These are phyloP conservation scores for Nothobranchius furzeri DNA, from an alignment of 2,113 vertebrate genomes.

Conservation along the genomic window DNA sequence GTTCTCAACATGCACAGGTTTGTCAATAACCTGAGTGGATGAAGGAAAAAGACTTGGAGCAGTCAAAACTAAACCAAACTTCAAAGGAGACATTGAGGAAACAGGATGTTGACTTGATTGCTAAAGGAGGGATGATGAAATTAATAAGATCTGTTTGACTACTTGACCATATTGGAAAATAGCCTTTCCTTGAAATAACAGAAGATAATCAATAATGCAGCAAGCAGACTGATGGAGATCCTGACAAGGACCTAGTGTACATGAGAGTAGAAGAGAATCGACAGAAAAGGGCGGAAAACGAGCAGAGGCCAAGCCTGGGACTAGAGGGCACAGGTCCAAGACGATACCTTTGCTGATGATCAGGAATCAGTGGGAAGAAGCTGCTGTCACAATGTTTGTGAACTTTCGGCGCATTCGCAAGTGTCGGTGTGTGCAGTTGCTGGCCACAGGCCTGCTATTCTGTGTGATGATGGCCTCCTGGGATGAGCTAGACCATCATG, in stretches of 20 bases:
- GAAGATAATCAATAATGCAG: constrained; percentile 3
- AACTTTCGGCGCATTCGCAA: constrained; percentile 84
- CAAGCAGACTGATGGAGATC: background rate
- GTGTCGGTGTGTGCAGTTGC: constrained; percentile 83
- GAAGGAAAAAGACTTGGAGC: background rate
- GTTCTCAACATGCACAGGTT: background rate
- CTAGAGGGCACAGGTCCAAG: background rate
- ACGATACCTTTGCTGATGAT: background rate
- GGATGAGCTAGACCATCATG: constrained; percentile 80
- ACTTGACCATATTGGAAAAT: constrained; percentile 31
- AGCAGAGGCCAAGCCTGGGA: background rate
- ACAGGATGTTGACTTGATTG: background rate
- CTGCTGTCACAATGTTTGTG: constrained; percentile 76
- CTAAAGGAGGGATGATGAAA: background rate
- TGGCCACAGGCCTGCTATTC: constrained; percentile 83
- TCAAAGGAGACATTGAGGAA: background rate
- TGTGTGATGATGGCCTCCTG: constrained; percentile 85
- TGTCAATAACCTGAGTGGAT: background rate
- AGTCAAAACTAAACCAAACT: background rate
- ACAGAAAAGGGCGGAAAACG: background rate
- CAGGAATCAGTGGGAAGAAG: background rate
- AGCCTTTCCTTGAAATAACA: background rate
- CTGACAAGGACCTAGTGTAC: constrained; percentile 33
- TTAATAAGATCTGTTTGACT: background rate
- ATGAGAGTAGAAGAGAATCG: constrained; percentile 29